Conservation (phyloP, 2,888 invertebrate genomes). For the Tigriopus californicus region DNA sequence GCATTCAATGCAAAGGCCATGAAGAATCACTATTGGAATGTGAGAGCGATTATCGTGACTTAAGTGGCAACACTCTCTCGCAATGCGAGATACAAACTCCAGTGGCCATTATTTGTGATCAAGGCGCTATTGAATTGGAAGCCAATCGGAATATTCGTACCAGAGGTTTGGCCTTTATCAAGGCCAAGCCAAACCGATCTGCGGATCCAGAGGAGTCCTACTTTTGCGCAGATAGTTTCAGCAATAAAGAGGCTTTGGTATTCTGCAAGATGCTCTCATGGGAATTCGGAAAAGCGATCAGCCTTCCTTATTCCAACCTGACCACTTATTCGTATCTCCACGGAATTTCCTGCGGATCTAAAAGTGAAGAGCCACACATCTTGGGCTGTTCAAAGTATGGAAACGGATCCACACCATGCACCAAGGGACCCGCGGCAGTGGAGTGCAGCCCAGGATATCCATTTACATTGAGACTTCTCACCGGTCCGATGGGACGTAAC, state of each 20-base stretch:
- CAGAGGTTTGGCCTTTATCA: background rate
- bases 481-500: background rate
- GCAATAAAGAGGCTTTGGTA: constrained; percentile 8
- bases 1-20: background rate
- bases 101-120: background rate
- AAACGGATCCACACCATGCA: background rate
- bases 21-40: constrained; percentile 4
- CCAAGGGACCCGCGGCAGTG: background rate
- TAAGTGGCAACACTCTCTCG: background rate
- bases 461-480: background rate
- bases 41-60: background rate
- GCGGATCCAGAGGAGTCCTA: background rate
- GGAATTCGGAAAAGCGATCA: constrained; percentile 5
- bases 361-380: constrained; percentile 9
- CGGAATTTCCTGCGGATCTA: background rate
- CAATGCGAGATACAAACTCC: background rate
- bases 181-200: background rate
- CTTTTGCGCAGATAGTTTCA: constrained; percentile 9
- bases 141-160: background rate
- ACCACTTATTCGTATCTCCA: background rate
- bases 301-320: too few species aligned
- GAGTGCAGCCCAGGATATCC: constrained; percentile 12
- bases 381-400: background rate
- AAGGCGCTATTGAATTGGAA: background rate
- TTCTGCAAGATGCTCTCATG: constrained; percentile 11